Percentiles rank a stretch among this genome's conserved stretches.
phyloP scores from a whole-genome alignment of 2,113 vertebrate genomes.

The Limnothrissa miodon region DNA sequence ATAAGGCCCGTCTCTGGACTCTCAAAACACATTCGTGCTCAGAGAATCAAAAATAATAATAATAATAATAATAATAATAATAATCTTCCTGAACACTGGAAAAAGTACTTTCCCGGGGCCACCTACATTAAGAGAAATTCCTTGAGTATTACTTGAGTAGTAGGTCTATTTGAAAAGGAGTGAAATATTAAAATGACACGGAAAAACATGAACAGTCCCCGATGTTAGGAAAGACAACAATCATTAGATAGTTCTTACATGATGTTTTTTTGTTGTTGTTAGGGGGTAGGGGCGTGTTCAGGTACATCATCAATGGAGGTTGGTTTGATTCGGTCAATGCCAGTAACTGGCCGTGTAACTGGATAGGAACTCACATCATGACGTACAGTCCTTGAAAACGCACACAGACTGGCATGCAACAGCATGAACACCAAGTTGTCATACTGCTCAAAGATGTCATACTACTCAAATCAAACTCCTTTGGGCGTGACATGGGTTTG shows the following conservation, averaged over 20 bases:
- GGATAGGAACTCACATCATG: neutral
- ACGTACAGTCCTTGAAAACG: neutral
- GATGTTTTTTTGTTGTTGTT: neutral
- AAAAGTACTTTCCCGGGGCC: neutral
- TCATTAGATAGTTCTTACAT: neutral
- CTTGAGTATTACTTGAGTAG: neutral
- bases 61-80: neutral
- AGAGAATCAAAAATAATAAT: neutral
- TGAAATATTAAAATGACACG: neutral
- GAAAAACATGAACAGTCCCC: neutral
- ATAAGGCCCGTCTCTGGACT: constrained; percentile 13
- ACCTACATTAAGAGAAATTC: neutral
- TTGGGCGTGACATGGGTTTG: too few relatives aligned
- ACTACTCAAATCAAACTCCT: too few relatives aligned
- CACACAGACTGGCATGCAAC: neutral
- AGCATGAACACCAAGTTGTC: neutral
- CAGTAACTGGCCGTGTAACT: neutral
- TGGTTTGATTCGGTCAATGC: neutral
- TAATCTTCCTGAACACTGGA: constrained; percentile 2
- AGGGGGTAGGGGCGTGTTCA: neutral
- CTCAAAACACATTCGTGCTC: neutral
- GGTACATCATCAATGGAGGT: neutral
- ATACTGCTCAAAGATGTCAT: neutral
- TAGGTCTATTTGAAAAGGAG: neutral
- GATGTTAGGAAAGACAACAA: neutral